Base-by-base conservation (phyloP, 2,888 invertebrate species). In the Drosophila robusta region DNA sequence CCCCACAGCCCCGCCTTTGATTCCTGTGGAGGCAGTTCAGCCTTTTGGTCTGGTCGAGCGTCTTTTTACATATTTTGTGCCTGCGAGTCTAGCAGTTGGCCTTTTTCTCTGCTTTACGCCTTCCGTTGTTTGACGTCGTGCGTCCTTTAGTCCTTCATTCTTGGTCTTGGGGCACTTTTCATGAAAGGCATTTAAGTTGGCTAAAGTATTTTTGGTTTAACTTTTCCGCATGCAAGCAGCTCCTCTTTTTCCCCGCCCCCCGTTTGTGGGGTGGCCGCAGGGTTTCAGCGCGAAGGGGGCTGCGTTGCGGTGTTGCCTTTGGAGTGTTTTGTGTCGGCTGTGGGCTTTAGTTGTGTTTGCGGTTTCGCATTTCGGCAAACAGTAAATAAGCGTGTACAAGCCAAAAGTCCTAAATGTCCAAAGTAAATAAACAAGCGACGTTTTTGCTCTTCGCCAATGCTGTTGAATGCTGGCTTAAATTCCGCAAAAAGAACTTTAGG, bases 311-410 rank as follows among this genome's bases (percentile, higher is more conserved):
- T 26, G 60, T 11, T 32, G 46, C 36, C 56, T 44, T 52, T 66
- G 44, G 68, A 68, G 68, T 69, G 65, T 52, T 36, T 42, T 51
- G 46, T 47, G 50, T 42, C 34, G 42, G n/a, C 49, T 47, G 51
- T 41, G 24, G 57, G 56, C 42, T 50, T 62, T 68, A 69, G 79
- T 74, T 79, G 79, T 86, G 72, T 78, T 86, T 83, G 84, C 58
- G 82, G 82, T 86, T 74, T 86, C 87, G 58, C 78, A 80, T 87
- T 83, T 84, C 85, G 69, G 67, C 75, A 75, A 84, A 81, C 82
- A 79, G 72, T 86, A 83, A 87, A 84, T 81, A 81, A 84, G 70
- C 69, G 66, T 78, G 57, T 63, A 61, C 58, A 52, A 54, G 64
- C 60, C 54, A 52, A 71, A 67, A 75, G 63, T 54, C 45, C 57